Percentiles rank a stretch among this genome's conserved stretches.
These are phyloP conservation scores for Eupeodes latifasciatus DNA, from an alignment of 2,888 invertebrate species.

Conservation along the genomic window DNA sequence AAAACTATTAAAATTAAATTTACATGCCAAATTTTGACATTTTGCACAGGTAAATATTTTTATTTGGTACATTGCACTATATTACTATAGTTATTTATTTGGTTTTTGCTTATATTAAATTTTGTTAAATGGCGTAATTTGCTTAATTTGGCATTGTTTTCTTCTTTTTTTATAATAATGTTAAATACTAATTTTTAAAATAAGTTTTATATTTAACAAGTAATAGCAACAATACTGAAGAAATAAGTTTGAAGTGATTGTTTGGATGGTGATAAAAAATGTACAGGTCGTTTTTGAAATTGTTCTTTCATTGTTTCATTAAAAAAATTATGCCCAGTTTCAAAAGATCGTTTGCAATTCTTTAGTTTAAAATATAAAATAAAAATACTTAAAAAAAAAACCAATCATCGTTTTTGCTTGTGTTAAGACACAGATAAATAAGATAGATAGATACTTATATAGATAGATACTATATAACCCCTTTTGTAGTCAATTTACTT, in stretches of 20 bases:
- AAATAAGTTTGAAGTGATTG: slow-evolving; percentile 17
- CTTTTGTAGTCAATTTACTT: no score
- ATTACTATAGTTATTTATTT: slow-evolving; percentile 68
- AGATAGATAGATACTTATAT: no score
- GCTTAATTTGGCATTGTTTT: slow-evolving; percentile 58
- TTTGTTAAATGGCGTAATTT: slow-evolving; percentile 62
- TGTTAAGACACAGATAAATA: no score
- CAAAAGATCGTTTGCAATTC: no score
- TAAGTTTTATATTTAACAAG: neutral
- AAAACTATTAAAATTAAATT: slow-evolving; percentile 50
- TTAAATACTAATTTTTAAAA: slow-evolving; percentile 65
- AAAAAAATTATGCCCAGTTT: no score
- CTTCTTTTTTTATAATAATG: slow-evolving; percentile 21
- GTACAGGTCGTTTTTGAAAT: no score
- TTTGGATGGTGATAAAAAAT: slow-evolving; percentile 19
- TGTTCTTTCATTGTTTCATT: no score
- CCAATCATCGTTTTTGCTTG: no score
- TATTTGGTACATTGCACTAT: slow-evolving; percentile 72
- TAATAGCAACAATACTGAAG: slow-evolving; percentile 70
- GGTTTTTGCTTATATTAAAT: slow-evolving; percentile 66
- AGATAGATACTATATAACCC: no score
- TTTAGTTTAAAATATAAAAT: no score
- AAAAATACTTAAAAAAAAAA: no score
- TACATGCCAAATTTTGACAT: slow-evolving; percentile 33
- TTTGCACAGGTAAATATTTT: slow-evolving; percentile 55